Conservation (phyloP, 2,888 invertebrate species). For the Myopa testacea region DNA sequence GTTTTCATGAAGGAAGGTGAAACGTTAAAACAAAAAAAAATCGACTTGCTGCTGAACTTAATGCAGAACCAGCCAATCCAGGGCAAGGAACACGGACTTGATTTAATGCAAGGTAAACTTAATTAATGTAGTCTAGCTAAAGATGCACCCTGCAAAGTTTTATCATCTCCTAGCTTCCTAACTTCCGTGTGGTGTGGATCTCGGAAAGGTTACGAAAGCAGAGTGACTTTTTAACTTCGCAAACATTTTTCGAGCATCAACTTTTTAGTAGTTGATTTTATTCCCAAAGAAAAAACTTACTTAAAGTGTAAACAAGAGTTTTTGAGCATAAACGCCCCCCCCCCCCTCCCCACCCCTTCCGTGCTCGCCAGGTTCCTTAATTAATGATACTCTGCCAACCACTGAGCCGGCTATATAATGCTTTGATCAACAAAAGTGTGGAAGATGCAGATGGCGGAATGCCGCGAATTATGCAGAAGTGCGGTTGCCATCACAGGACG, state of each 20-base stretch:
- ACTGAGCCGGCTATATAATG: background rate
- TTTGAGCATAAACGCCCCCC: background rate
- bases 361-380: background rate
- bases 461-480: constrained; percentile 22
- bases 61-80: no score
- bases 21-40: no score
- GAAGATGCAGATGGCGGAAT: background rate
- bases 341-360: background rate
- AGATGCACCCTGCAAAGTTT: background rate
- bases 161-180: background rate
- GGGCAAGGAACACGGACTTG: background rate
- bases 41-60: no score
- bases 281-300: background rate
- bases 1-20: no score
- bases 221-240: constrained; percentile 9
- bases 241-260: background rate
- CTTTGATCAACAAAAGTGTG: constrained; percentile 23
- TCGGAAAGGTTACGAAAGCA: background rate
- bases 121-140: background rate
- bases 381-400: constrained; percentile 26
- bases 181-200: background rate
- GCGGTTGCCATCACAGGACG: background rate
- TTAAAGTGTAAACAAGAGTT: background rate
- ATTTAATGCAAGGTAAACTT: background rate
- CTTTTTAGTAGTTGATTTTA: constrained; percentile 6